Base-by-base conservation (phyloP, 2,888 invertebrate genomes). In the Phaonia tiefii region DNA sequence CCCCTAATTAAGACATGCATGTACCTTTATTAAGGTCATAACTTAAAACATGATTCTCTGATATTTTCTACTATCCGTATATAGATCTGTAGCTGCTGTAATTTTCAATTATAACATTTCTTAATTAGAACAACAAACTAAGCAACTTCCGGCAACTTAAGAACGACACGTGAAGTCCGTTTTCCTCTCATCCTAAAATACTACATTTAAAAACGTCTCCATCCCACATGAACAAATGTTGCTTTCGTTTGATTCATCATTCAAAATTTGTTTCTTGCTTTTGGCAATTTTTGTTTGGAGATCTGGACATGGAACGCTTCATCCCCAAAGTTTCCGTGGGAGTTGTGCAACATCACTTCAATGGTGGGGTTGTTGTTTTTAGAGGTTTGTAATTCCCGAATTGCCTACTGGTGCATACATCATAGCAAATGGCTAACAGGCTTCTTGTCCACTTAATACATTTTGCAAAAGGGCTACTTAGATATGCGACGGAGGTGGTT, bases 11-110 rank as follows among this genome's bases (percentile, higher is more conserved):
- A 31, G 31, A 8, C 31, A 31, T 31, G 4, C 3, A 31, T 31
- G 31, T 31, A 5, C 31, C 31, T 1, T 25, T 54, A 25, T 54
- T 54, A 25, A 11, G 25, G 25, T 7, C 42, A 69, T 69, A 51
- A 69, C 31, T 20, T 69, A 54, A 37, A 51, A 54, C 67, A 69
- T 20, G 31, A n/a, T 49, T 20, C 66, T 67, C 37, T 67, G 66
- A 51, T n/a, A 31, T 31, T 31, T 31, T 31, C 4, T 42, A 39
- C n/a, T 22, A 37, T 42, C 2, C 31, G 8, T 31, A 31, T 31
- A 31, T 31, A 3, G 8, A 31, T 31, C 8, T 31, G 31, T 31
- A 3, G 31, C 8, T n/a, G n/a, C 8, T 39, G 60, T 63, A 63
- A 51, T 69, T 54, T 69, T 69, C 20, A 54, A 39, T 69, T 69